Evolutionary conservation across 2,113 vertebrate species (phyloP), one percentile per base, ranked within the genome.

Genomic region (Pavo muticus): DNA sequence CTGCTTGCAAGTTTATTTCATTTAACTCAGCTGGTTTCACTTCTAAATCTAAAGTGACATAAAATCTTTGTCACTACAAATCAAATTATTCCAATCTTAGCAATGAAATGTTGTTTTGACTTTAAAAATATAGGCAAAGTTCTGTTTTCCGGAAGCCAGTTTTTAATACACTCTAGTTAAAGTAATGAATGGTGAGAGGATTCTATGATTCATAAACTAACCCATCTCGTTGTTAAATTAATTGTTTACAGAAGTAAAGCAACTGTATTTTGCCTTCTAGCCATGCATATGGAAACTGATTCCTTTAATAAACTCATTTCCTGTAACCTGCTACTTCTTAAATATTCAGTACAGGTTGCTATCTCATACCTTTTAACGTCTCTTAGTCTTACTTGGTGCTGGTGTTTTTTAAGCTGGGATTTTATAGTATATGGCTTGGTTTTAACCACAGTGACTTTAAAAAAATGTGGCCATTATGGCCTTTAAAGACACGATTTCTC

Each of bases 31-130:
- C n/a, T 93, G 59, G 10, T 84, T 95, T 87, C n/a, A 79, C 44
- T 85, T 87, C 59, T 63, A 94, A 82, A 91, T 84, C 63, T 91
- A 79, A 91, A 87, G 56, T 59, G 71, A 67, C 78, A 85, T 82
- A 87, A 95, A 93, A 83, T 76, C 63, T 76, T 87, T 92, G 68
- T 92, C 80, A 70, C 77, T 89, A 59, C 16, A 76, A 92, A 91
- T 89, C 52, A 89, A 91, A 57, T 93, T 70, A 84, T 84, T 86
- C 48, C 44, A 48, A 32, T 85, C 80, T 73, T 91, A 39, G 27
- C 21, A 70, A 61, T 8, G 3, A 91, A 70, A 27, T 54, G 15
- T 32, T 95, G 29, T 37, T 94, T 88, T 92, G 57, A 59, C 65
- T 93, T 94, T 82, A 54, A 84, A 91, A 87, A 42, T 59, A 21